Evolutionary conservation across 1,140 invertebrate species (phyloP).

Genomic region (Drosophila ohnishii): DNA sequence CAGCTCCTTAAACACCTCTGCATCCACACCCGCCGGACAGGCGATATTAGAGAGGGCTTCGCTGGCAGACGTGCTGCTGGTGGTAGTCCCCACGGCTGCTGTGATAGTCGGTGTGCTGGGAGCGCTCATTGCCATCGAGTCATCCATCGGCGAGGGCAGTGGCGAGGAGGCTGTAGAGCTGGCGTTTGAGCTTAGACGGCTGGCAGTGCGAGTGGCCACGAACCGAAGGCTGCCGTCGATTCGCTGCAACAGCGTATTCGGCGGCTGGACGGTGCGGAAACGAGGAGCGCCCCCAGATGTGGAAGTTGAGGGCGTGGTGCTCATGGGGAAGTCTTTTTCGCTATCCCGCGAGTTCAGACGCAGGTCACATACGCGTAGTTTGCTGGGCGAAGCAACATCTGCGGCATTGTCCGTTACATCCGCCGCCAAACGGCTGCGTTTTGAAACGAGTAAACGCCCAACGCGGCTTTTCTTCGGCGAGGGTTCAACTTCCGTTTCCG

Average conservation of each 20-base stretch:
- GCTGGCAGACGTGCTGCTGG: constrained; percentile 34
- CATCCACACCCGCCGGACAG: constrained; percentile 85
- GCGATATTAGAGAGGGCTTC: constrained; percentile 74
- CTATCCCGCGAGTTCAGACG: constrained; percentile 85
- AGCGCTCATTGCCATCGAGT: constrained; percentile 78
- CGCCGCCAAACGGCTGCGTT: constrained; percentile 62
- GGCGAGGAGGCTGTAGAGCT: constrained; percentile 84
- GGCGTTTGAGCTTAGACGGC: constrained; percentile 68
- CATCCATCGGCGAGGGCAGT: constrained; percentile 71
- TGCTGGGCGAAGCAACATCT: constrained; percentile 85
- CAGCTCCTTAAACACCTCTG: constrained; percentile 86
- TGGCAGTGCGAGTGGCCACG: constrained; percentile 61
- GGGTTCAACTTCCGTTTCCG: constrained; percentile 87
- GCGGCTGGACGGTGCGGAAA: constrained; percentile 72
- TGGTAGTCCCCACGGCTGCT: constrained; percentile 11
- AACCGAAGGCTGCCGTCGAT: constrained; percentile 69
- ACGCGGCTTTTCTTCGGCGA: constrained; percentile 88
- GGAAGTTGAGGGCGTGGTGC: constrained; percentile 56
- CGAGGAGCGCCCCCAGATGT: constrained; percentile 50
- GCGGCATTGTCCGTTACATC: constrained; percentile 75
- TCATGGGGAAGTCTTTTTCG: constrained; percentile 83
- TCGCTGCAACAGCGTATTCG: constrained; percentile 68
- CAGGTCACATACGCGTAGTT: constrained; percentile 86
- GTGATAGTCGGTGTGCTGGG: constrained; percentile 77
- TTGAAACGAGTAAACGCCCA: constrained; percentile 80